These are phyloP conservation scores for Heterotis niloticus DNA, from an alignment of 2,113 vertebrate species.

Conservation along the genomic window DNA sequence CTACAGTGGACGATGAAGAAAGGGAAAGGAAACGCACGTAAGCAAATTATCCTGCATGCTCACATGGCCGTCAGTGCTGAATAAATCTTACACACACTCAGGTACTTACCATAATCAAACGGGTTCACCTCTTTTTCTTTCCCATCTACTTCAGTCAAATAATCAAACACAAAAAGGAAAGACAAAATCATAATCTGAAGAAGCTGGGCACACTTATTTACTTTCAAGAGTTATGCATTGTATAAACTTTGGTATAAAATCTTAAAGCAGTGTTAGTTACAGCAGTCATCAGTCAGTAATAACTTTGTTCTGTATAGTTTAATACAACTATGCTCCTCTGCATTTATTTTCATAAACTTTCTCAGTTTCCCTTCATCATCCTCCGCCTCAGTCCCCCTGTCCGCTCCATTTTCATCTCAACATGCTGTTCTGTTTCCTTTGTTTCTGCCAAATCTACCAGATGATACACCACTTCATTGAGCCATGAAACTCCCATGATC, in stretches of 20 bases:
- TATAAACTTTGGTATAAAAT: too few species aligned
- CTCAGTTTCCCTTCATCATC: background rate
- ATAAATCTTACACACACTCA: background rate
- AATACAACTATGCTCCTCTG: too few species aligned
- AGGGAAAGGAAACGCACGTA: background rate
- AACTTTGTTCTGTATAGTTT: too few species aligned
- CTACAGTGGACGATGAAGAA: slow-evolving; percentile 48
- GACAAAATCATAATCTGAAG: background rate
- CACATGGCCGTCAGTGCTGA: background rate
- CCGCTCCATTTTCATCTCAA: background rate
- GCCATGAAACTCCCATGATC: too few species aligned
- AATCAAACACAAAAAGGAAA: background rate
- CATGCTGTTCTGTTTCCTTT: background rate
- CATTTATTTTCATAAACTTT: background rate
- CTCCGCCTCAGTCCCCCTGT: background rate
- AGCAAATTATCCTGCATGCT: background rate
- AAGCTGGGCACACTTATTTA: too few species aligned
- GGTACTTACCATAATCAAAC: slow-evolving; percentile 57
- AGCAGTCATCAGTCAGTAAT: too few species aligned
- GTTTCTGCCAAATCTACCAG: background rate
- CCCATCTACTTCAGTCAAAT: slow-evolving; percentile 33
- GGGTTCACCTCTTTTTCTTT: slow-evolving; percentile 39
- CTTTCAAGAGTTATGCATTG: too few species aligned
- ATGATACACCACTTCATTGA: background rate
- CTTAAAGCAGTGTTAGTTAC: too few species aligned